Base-by-base conservation (phyloP, 2,888 invertebrate species). In the Amphipyra tragopoginis region DNA sequence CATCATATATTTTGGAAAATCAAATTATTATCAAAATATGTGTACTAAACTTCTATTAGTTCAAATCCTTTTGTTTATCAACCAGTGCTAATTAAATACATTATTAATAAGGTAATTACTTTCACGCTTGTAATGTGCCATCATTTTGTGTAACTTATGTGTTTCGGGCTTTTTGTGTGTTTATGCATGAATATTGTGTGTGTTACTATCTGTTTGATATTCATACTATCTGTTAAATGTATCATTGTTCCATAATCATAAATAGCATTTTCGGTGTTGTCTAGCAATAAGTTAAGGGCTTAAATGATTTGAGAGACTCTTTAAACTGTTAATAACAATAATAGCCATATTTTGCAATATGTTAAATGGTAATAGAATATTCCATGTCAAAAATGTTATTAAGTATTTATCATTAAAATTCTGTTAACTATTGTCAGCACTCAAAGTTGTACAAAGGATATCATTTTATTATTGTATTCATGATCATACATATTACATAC, bases 121-220 rank as follows among this genome's bases (percentile, higher is more conserved):
- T 65, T 60, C 45, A 58, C 40, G 56, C 56, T 64, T 61, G 49
- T 50, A 48, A 43, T 60, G 36, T 62, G 43, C 55, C 21, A 54
- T 64, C 52, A 57, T 64, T 62, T 52, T 48, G 44, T 56, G 40
- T 53, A 44, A 55, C n/a, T 49, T 57, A 10, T 21, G 43, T 75
- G 29, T 71, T 39, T 56, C 36, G 67, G 15, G 73, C 77, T 78
- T 79, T 69, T n/a, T 79, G 62, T 75, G 66, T 79, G 71, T 72
- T 63, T 72, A 54, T 78, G 77, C 72, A 73, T 76, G 76, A 64
- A 57, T 48, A 62, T 62, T 72, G 45, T 72, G 62, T 65, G 54
- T 62, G 36, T 26, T 63, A 50, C 26, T 66, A 42, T 55, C 54
- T 62, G 52, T 72, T 55, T 71, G 29, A 63, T 57, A 14, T 52